phyloP scores from a whole-genome alignment of 1,140 invertebrate genomes.

The Maniola jurtina region DNA sequence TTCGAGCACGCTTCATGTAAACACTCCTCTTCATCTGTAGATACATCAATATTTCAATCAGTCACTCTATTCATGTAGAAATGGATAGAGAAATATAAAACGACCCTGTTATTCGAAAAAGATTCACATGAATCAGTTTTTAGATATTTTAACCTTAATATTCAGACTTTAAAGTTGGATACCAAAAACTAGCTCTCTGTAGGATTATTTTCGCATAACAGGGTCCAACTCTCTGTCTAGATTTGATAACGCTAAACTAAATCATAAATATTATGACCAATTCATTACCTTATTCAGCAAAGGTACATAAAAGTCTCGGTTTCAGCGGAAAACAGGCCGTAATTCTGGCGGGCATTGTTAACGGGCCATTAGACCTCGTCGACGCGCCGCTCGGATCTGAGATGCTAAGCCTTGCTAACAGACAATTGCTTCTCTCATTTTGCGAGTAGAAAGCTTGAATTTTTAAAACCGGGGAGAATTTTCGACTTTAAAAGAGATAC shows the following conservation, averaged over 20 bases:
- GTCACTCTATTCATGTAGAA: too few relatives aligned
- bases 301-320: conserved; percentile 21
- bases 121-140: too few relatives aligned
- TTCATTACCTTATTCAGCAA: conserved; percentile 8
- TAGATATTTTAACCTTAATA: too few relatives aligned
- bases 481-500: conserved; percentile 3
- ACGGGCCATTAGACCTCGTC: conserved; percentile 56
- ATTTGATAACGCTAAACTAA: conserved; percentile 6
- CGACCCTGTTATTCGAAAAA: too few relatives aligned
- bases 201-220: too few relatives aligned
- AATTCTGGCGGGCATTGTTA: conserved; percentile 51
- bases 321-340: conserved; percentile 23
- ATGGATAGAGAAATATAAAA: too few relatives aligned
- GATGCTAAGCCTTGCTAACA: conserved; percentile 28
- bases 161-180: too few relatives aligned
- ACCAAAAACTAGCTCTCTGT: too few relatives aligned
- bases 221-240: not conserved
- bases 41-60: too few relatives aligned
- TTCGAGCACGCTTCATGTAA: too few relatives aligned
- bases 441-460: conserved; percentile 12
- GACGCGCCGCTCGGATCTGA: conserved; percentile 29
- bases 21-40: too few relatives aligned
- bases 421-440: conserved; percentile 19
- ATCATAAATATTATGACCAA: conserved; percentile 8
- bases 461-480: conserved; percentile 7